Evolutionary conservation across 2,797 vertebrate genomes (phyloP).

Genomic region (Micromesistius poutassou): DNA sequence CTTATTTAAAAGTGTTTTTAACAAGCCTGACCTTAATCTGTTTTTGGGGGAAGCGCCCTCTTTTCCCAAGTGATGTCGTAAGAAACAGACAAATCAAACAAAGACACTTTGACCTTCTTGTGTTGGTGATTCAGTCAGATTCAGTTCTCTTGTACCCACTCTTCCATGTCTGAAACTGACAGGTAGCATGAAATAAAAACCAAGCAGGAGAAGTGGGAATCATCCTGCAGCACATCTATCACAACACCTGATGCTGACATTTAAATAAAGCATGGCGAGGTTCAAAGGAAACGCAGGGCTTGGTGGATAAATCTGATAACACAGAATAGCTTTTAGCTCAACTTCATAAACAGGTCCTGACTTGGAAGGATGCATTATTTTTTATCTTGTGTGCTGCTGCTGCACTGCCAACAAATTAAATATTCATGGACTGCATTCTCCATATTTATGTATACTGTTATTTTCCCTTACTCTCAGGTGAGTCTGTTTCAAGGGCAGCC

Average conservation of each 20-base stretch:
- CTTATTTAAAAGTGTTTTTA: not conserved
- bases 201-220: conserved; percentile 26
- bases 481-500: conserved; percentile 46
- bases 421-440: conserved; percentile 52
- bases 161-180: conserved; percentile 48
- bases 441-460: conserved; percentile 60
- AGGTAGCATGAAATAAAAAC: conserved; percentile 52
- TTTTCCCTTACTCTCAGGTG: conserved; percentile 33
- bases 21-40: not conserved
- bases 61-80: not conserved
- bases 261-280: conserved; percentile 76
- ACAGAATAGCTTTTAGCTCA: conserved; percentile 68
- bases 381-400: conserved; percentile 47
- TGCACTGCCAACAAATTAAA: conserved; percentile 50
- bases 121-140: conserved; percentile 53
- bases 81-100: conserved; percentile 1
- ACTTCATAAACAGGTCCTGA: conserved; percentile 57
- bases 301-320: conserved; percentile 70
- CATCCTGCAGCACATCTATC: conserved; percentile 52
- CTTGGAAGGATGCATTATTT: conserved; percentile 62
- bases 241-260: conserved; percentile 64
- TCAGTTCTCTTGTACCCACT: conserved; percentile 31
- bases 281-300: conserved; percentile 58
- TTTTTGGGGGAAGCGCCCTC: not conserved
- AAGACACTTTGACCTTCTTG: conserved; percentile 42